phyloP scores from a whole-genome alignment of 2,113 vertebrate species.

The Gnathonemus longibarbis region DNA sequence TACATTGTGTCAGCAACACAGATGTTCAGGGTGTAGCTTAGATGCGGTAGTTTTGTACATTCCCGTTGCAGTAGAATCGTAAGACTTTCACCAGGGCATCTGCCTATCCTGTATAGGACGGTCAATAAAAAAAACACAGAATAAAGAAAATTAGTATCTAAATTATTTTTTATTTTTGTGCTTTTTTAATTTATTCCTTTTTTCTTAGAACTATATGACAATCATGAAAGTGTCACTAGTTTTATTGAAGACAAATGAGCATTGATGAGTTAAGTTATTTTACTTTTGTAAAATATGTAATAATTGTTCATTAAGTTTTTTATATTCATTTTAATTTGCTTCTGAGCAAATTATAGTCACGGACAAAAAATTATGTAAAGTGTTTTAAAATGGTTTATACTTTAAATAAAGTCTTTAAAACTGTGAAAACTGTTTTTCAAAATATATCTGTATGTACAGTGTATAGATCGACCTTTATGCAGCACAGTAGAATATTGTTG shows the following conservation, averaged over 20 bases:
- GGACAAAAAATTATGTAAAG: slow-evolving; percentile 99
- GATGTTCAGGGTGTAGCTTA: slow-evolving; percentile 98
- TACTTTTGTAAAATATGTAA: slow-evolving; percentile 99
- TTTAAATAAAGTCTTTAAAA: slow-evolving; percentile 99
- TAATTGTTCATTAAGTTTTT: slow-evolving; percentile 96
- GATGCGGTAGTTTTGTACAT: slow-evolving; percentile 98
- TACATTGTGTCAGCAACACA: slow-evolving; percentile 94
- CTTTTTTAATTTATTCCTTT: slow-evolving; percentile 48
- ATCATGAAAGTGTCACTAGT: slow-evolving; percentile 96
- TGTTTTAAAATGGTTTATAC: slow-evolving; percentile 99
- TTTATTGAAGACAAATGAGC: slow-evolving; percentile 77
- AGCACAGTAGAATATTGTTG: slow-evolving; percentile 76
- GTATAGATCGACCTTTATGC: slow-evolving; percentile 75
- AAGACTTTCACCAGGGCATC: slow-evolving; percentile 90
- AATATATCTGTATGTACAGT: slow-evolving; percentile 76
- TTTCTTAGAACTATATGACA: slow-evolving; percentile 96
- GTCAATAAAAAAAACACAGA: slow-evolving; percentile 78
- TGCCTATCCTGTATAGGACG: slow-evolving; percentile 77
- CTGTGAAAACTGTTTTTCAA: slow-evolving; percentile 89
- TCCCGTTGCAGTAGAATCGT: slow-evolving; percentile 95
- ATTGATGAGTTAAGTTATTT: slow-evolving; percentile 78
- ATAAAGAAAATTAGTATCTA: slow-evolving; percentile 70
- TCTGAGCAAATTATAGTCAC: slow-evolving; percentile 97
- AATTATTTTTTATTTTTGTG: slow-evolving; percentile 70
- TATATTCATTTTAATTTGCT: slow-evolving; percentile 98